Conservation (phyloP, 2,888 invertebrate genomes). For the Eupithecia subumbrata region DNA sequence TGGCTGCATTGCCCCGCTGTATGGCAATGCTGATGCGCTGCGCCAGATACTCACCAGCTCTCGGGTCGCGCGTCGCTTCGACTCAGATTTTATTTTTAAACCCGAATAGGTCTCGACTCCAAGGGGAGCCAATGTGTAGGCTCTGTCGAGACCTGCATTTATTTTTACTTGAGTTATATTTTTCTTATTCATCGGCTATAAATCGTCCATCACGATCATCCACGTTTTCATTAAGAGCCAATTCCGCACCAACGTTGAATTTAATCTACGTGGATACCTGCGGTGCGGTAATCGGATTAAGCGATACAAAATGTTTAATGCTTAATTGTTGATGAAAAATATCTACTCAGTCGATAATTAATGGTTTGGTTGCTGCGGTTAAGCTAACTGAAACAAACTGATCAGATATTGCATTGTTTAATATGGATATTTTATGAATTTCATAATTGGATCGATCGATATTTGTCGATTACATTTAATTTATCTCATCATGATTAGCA, state of each 20-base stretch:
- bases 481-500: background rate
- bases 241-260: slow-evolving; percentile 6
- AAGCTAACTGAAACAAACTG: background rate
- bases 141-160: no score
- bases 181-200: background rate
- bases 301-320: slow-evolving; percentile 3
- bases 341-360: background rate
- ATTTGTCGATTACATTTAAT: background rate
- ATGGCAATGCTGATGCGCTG: no score
- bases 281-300: slow-evolving; percentile 18
- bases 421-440: background rate
- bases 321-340: slow-evolving; percentile 9
- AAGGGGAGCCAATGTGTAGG: no score
- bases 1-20: no score
- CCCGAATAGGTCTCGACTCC: no score
- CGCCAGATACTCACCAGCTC: no score
- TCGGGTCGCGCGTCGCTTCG: no score
- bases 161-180: background rate
- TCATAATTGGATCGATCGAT: background rate
- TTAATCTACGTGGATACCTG: slow-evolving; percentile 9
- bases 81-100: no score
- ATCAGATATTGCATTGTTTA: background rate
- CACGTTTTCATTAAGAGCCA: slow-evolving; percentile 26
- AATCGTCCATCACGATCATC: slow-evolving; percentile 9
- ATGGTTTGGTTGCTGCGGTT: slow-evolving; percentile 6